Conservation (phyloP, 2,797 vertebrate genomes). For the Pteronotus mesoamericanus region DNA sequence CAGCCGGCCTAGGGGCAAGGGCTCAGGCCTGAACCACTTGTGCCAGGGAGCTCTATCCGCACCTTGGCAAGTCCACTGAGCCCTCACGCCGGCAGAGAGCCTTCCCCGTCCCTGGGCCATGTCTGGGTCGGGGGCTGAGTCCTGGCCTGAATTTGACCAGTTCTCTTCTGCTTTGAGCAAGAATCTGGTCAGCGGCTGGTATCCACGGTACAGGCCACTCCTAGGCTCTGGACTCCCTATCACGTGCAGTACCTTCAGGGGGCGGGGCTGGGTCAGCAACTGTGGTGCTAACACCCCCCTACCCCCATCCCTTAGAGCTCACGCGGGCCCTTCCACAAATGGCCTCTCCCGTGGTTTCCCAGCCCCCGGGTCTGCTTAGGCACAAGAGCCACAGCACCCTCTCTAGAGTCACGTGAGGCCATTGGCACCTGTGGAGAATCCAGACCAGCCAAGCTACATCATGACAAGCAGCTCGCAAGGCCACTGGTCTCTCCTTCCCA, state of each 20-base stretch:
- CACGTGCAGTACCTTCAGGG: not conserved
- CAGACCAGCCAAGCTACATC: conserved; percentile 16
- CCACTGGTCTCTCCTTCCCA: not conserved
- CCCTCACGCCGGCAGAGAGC: not conserved
- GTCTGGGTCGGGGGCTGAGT: conserved; percentile 37
- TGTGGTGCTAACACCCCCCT: not conserved
- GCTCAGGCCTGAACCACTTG: not conserved
- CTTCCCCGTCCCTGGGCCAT: not conserved
- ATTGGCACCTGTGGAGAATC: conserved; percentile 22
- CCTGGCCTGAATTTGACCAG: not conserved
- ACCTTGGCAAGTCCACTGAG: not conserved
- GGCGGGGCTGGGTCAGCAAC: not conserved
- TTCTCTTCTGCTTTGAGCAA: not conserved
- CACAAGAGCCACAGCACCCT: conserved; percentile 43
- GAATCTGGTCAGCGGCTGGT: conserved; percentile 17
- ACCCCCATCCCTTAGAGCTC: not conserved
- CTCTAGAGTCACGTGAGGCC: not conserved
- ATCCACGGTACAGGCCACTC: not conserved
- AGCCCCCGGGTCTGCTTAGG: not conserved
- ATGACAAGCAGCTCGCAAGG: conserved; percentile 30
- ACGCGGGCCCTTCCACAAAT: not conserved
- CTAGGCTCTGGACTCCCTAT: not conserved
- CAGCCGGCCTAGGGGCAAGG: not conserved
- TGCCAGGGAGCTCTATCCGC: not conserved
- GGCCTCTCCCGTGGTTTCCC: not conserved